Evolutionary conservation across 2,797 vertebrate species (phyloP), one percentile per base, ranked within the genome.

Genomic region (Lates japonicus): DNA sequence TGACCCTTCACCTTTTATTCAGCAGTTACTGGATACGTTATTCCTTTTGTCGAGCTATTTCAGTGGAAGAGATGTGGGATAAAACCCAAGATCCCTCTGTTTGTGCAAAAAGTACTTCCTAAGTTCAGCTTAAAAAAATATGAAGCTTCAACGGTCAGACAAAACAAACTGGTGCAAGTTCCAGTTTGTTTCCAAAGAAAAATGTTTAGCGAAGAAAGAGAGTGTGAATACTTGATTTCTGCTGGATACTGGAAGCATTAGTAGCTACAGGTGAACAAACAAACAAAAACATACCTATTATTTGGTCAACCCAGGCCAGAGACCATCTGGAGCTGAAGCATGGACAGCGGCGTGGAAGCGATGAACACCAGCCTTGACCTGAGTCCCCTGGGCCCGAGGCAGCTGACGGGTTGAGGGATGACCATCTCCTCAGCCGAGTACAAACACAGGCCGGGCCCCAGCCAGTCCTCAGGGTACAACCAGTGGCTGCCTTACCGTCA

Each of bases 401-500:
- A 88, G 14, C 63, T 84, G 70, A 93, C 0, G 92, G 93, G 3
- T 62, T 94, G 80, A n/a, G 92, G 89, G 48, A 97, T 97, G 96
- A 96, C 91, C 87, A 94, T 78, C 90, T 95, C 29, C 84, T 96
- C 64, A 95, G 95, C 76, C 96, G 97, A 95, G 86, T 95, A 95
- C 78, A 82, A 68, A 64, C 83, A 77, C 76, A 77, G 97, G 35
- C 98, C 98, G 1, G 96, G 97, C 76, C 97, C 98, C 3, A 86
- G n/a, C 96, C 3, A 97, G 98, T 83, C 97, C 98, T 93, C 97
- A 98, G 82, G 96, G 61, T 99, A 97, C 92, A 97, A 93, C 68
- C 97, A 99, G 57, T 99, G 98, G 98, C 93, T 99, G 71, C 97
- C 97, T 2, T 97, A 93, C 60, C 96, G 98, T 83, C 98, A 99